These are phyloP conservation scores for Poecilus cupreus DNA, from an alignment of 2,888 invertebrate genomes.

Conservation along the genomic window DNA sequence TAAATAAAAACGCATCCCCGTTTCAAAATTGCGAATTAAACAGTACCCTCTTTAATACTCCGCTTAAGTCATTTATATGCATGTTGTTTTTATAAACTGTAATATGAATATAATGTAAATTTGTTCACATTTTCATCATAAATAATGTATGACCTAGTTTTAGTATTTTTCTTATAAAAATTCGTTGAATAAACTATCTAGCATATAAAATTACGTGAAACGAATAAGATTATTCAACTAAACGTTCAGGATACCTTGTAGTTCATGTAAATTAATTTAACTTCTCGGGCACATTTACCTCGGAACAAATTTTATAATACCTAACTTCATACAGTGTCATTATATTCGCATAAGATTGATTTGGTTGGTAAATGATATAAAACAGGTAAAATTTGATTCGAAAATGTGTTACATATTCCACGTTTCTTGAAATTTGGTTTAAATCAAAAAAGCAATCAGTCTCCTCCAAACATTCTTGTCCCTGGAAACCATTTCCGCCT, in stretches of 20 bases:
- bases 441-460: too few species aligned
- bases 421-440: too few species aligned
- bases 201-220: slow-evolving; percentile 17
- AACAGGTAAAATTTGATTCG: too few species aligned
- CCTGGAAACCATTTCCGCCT: too few species aligned
- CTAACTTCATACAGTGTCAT: too few species aligned
- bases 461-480: too few species aligned
- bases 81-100: slow-evolving; percentile 11
- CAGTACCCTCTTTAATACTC: not conserved
- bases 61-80: slow-evolving; percentile 19
- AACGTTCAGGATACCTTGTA: slow-evolving; percentile 17
- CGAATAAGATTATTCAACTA: slow-evolving; percentile 15
- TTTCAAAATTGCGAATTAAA: not conserved
- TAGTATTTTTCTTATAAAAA: slow-evolving; percentile 43
- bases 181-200: slow-evolving; percentile 41
- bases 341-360: too few species aligned
- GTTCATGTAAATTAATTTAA: slow-evolving; percentile 32
- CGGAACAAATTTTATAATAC: too few species aligned
- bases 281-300: not conserved
- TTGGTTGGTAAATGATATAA: too few species aligned
- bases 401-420: too few species aligned
- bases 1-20: not conserved
- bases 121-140: slow-evolving; percentile 38
- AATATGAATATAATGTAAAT: slow-evolving; percentile 42
- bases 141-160: slow-evolving; percentile 36